These are phyloP conservation scores for Zosterops borbonicus DNA, from an alignment of 2,113 vertebrate genomes.

Conservation along the genomic window DNA sequence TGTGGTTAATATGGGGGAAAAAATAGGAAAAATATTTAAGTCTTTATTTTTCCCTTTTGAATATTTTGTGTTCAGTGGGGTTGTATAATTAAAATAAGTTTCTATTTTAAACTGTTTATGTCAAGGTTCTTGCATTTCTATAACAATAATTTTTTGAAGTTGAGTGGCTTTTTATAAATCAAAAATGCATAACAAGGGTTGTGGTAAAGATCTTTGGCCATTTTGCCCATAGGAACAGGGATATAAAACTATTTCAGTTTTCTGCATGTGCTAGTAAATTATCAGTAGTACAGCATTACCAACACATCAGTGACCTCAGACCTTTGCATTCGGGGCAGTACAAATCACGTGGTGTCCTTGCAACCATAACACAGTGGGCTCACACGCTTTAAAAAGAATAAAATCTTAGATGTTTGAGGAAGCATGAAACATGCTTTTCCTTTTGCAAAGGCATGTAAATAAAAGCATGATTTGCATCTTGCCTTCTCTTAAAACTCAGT, in stretches of 20 bases:
- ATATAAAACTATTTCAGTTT: not conserved
- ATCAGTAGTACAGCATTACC: not conserved
- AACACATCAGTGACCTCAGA: not conserved
- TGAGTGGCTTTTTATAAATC: not conserved
- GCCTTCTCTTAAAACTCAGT: not conserved
- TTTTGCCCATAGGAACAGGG: not conserved
- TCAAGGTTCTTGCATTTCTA: not conserved
- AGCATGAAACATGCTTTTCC: not conserved
- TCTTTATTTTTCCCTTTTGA: constrained; percentile 30
- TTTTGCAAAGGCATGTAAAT: not conserved
- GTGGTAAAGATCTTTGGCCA: not conserved
- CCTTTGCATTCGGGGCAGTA: not conserved
- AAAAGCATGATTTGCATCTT: not conserved
- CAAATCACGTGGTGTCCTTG: not conserved
- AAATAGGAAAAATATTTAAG: constrained; percentile 30
- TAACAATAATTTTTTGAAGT: not conserved
- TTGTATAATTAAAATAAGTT: not conserved
- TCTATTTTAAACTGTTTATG: not conserved
- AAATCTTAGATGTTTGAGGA: not conserved
- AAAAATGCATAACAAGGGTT: not conserved
- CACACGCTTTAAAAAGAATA: rapidly evolving
- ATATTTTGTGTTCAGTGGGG: constrained; percentile 1
- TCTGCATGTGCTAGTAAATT: not conserved
- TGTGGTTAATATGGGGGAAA: constrained; percentile 45
- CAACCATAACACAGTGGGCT: not conserved